phyloP scores from a whole-genome alignment of 2,888 invertebrate genomes.

The Phyllotreta striolata region DNA sequence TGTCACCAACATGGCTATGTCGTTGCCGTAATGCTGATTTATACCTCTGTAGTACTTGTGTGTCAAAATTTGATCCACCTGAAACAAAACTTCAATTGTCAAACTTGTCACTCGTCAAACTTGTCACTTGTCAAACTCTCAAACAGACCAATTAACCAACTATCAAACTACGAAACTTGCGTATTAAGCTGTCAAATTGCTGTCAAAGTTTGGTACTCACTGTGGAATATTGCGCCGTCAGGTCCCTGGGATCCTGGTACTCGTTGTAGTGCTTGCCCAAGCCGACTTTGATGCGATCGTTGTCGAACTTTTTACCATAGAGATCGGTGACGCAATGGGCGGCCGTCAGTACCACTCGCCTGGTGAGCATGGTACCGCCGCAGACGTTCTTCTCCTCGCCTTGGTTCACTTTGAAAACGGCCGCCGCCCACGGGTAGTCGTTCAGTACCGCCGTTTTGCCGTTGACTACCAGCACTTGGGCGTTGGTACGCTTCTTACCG shows the following conservation, averaged over 20 bases:
- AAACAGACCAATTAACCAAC: too few relatives aligned
- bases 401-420: conserved; percentile 25
- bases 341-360: conserved; percentile 35
- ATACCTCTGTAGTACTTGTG: conserved; percentile 32
- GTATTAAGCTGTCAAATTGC: too few relatives aligned
- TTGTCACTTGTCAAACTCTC: too few relatives aligned
- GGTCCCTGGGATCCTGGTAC: conserved; percentile 21
- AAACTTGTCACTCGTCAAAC: too few relatives aligned
- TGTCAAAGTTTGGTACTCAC: conserved; percentile 15
- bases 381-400: conserved; percentile 30
- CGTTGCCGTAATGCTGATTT: conserved; percentile 28
- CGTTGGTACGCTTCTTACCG: conserved; percentile 31
- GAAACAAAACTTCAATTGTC: background rate
- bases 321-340: conserved; percentile 38
- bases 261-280: conserved; percentile 35
- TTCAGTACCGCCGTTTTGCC: conserved; percentile 23
- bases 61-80: conserved; percentile 28
- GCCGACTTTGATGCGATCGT: conserved; percentile 26
- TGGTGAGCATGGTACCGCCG: conserved; percentile 35
- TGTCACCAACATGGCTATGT: conserved; percentile 34
- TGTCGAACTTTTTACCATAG: conserved; percentile 23
- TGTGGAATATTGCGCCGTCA: conserved; percentile 28
- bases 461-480: conserved; percentile 18
- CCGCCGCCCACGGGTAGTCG: conserved; percentile 37
- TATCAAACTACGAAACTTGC: too few relatives aligned